A percentile compares a stretch with the other conserved stretches of the same genome.
phyloP scores from a whole-genome alignment of 2,113 vertebrate genomes.

The Calyptommatus sinebrachiatus region DNA sequence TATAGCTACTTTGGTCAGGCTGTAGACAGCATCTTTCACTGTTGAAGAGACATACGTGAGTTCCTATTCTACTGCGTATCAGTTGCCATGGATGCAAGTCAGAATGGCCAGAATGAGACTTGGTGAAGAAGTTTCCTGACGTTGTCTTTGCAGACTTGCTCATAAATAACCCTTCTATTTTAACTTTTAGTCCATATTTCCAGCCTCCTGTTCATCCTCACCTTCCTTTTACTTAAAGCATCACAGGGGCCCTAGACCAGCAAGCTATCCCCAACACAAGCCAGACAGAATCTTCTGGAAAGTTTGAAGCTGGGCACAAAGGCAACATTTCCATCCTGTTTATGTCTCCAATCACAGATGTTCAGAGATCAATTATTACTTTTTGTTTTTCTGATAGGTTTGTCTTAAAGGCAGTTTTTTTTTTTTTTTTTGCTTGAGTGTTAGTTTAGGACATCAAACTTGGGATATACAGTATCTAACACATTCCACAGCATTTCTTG shows the following conservation, averaged over 20 bases:
- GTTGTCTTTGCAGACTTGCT: neutral
- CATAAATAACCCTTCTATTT: neutral
- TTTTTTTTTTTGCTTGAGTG: neutral
- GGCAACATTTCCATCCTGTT: neutral
- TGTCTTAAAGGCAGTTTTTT: neutral
- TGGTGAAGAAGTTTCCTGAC: no score
- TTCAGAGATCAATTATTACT: neutral
- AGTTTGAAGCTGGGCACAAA: neutral
- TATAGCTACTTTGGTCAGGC: no score
- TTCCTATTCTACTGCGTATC: no score
- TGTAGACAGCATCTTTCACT: no score
- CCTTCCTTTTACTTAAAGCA: neutral
- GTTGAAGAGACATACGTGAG: no score
- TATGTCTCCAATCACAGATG: no score
- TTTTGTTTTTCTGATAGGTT: neutral
- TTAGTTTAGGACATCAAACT: neutral
- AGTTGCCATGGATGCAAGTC: no score
- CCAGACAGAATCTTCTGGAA: neutral
- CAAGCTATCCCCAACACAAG: neutral
- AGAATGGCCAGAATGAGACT: no score
- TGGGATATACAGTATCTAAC: neutral
- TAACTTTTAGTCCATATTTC: neutral
- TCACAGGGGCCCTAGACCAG: no score
- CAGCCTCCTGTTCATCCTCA: neutral
- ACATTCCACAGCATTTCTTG: neutral